Evolutionary conservation across 37 sponge, comb jelly and placozoan species (phyloP), one percentile per base, ranked within the genome.

Genomic region (Axinella damicornis): DNA sequence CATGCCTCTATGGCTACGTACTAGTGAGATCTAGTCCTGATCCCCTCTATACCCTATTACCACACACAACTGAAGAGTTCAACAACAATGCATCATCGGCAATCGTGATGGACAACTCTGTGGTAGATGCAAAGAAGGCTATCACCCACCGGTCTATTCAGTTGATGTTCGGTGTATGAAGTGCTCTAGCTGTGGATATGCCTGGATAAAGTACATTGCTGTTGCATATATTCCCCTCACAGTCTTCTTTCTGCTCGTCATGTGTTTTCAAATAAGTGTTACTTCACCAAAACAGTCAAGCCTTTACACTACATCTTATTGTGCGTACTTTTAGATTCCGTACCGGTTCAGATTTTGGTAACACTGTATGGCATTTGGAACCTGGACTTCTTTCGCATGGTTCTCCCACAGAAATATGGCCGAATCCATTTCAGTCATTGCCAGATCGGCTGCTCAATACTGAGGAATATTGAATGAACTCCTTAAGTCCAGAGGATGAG

Each of bases 91-190:
- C 20, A 57, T 31, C 52, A 57, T n/a, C n/a, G n/a, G n/a, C 30
- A 86, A 90, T 27, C 39, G 94, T 20, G 41, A 41, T 24, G 87
- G 84, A 20, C 57, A 25, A 28, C 53, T 94, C 21, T 94, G 94
- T 73, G 90, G 94, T 1, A 65, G 65, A 24, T 94, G 90, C 74
- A 19, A 31, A 57, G 25, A 12, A 1, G 37, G 36, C 16, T 73
- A 87, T 35, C 53, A 56, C 37, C 74, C 76, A 17, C 38, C 78
- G 11, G 73, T 74, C n/a, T 89, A 89, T 24, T 82, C 84, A 1
- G 73, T 30, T 31, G 52, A 74, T n/a, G 0, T 65, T 13, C 27
- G 37, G 41, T 83, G 84, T 46, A 22, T 74, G 36, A 34, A 64
- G 19, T 74, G 74, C 30, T 1, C 46, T 46, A 33, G 5, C 28